Conservation (phyloP, 2,797 vertebrate species). For the Hylomyscus alleni region DNA sequence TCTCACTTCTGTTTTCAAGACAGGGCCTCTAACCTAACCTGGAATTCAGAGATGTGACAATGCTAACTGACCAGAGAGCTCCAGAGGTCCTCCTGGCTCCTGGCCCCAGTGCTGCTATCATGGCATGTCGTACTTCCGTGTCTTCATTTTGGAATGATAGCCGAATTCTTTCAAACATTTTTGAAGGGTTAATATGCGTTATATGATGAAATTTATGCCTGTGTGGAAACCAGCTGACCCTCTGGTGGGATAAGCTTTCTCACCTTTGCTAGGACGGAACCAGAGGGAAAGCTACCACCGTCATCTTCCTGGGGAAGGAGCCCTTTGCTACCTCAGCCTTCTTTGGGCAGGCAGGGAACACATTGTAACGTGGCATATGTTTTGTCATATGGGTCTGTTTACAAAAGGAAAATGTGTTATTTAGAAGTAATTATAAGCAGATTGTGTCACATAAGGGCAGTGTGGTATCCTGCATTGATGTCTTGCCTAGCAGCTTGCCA, state of each 20-base stretch:
- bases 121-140: neutral
- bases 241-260: neutral
- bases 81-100: neutral
- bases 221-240: neutral
- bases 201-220: constrained; percentile 4
- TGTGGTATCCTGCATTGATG: neutral
- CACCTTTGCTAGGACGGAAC: neutral
- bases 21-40: neutral
- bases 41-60: neutral
- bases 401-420: neutral
- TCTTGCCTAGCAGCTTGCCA: neutral
- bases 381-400: constrained; percentile 39
- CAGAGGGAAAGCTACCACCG: rapidly evolving
- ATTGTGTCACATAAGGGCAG: neutral
- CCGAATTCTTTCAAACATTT: neutral
- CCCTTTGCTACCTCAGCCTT: neutral
- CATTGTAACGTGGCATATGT: neutral
- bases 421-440: neutral
- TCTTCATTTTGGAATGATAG: neutral
- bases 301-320: neutral
- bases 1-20: neutral
- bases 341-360: neutral
- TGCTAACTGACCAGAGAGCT: neutral
- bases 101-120: neutral
- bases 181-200: neutral